Percentiles rank a stretch among this genome's conserved stretches.
Conservation (phyloP, 2,113 vertebrate species). For the Sclerurus mexicanus region DNA sequence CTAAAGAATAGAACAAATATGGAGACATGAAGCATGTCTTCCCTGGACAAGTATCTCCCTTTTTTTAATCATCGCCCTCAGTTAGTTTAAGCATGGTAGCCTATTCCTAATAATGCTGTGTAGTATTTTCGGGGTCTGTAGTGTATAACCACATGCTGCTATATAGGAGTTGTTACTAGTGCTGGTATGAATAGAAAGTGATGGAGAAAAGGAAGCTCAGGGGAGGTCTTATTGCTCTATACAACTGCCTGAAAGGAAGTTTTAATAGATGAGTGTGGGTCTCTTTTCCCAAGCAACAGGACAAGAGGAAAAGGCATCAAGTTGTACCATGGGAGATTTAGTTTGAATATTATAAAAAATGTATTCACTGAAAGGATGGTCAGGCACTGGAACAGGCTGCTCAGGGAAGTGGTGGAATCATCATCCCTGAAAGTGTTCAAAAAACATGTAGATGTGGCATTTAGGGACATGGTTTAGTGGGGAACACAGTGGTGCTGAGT, state of each 20-base stretch:
- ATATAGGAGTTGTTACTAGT: not conserved
- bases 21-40: not conserved
- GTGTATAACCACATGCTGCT: not conserved
- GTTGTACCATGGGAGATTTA: not conserved
- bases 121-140: not conserved
- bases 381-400: not conserved
- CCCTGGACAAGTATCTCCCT: not conserved
- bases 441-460: not conserved
- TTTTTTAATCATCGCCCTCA: not conserved
- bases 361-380: no score
- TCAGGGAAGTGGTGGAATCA: not conserved
- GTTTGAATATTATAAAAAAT: not conserved
- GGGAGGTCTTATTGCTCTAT: not conserved
- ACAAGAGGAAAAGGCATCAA: not conserved
- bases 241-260: not conserved
- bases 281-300: not conserved
- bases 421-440: not conserved
- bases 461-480: not conserved
- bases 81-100: not conserved
- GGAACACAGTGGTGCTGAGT: not conserved
- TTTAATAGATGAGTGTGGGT: not conserved
- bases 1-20: not conserved
- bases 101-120: not conserved
- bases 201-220: not conserved
- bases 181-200: not conserved